Conservation (phyloP, 2,113 vertebrate genomes). For the Machaerirhynchus nigripectus region DNA sequence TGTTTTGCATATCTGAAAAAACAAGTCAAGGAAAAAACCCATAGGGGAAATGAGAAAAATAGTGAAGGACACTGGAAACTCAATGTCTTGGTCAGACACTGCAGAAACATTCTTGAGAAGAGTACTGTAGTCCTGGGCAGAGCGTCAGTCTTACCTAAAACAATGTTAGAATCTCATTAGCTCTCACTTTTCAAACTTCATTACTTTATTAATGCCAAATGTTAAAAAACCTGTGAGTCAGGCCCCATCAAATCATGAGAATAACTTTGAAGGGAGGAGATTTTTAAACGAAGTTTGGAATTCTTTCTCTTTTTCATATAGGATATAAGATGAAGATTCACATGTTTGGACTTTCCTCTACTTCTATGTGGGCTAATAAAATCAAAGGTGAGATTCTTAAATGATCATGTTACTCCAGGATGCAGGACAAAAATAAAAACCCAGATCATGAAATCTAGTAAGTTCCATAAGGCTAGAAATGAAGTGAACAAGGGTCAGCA, state of each 20-base stretch:
- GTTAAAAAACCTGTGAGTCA: neutral
- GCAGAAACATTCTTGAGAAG: neutral
- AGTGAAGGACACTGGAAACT: neutral
- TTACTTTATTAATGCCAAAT: neutral
- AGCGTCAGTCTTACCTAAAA: neutral
- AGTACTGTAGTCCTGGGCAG: neutral
- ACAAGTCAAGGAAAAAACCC: neutral
- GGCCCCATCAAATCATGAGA: neutral
- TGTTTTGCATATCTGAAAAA: neutral
- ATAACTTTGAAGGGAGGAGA: neutral
- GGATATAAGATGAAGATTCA: neutral
- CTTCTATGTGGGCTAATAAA: neutral
- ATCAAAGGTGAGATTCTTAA: neutral
- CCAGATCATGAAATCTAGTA: neutral
- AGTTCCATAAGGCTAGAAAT: neutral
- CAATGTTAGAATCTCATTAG: neutral
- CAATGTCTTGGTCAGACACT: neutral
- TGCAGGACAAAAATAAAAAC: neutral
- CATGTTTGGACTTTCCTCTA: neutral
- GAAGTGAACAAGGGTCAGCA: neutral
- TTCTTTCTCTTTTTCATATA: neutral
- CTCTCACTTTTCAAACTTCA: neutral
- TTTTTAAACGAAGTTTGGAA: neutral
- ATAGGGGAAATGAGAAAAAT: neutral
- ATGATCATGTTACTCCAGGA: neutral